Percentiles rank a stretch among this genome's conserved stretches.
phyloP scores from a whole-genome alignment of 2,888 invertebrate species.

The Tanypteryx hageni region DNA sequence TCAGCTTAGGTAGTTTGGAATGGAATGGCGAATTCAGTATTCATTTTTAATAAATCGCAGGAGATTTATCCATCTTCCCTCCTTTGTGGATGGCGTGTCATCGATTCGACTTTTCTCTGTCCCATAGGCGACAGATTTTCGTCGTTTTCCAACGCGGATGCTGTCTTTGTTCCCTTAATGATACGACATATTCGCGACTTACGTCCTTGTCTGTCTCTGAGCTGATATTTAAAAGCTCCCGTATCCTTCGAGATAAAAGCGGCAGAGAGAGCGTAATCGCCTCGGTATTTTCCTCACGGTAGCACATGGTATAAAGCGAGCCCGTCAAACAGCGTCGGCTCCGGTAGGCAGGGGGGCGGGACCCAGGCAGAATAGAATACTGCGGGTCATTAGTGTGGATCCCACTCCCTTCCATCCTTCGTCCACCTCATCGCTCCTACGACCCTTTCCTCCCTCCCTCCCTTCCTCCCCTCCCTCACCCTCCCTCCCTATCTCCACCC shows the following conservation, averaged over 20 bases:
- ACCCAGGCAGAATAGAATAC: constrained; percentile 23
- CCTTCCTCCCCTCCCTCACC: constrained; percentile 61
- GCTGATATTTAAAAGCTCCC: not conserved
- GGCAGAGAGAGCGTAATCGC: constrained; percentile 32
- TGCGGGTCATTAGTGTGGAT: constrained; percentile 56
- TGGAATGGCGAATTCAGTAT: too few species aligned
- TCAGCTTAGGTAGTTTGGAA: too few species aligned
- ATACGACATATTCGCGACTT: not conserved
- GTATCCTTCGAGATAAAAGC: constrained; percentile 12
- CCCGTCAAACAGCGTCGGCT: constrained; percentile 56
- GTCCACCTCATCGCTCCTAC: constrained; percentile 47
- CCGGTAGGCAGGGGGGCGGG: constrained; percentile 58
- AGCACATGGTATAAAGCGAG: constrained; percentile 52
- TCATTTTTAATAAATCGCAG: not conserved
- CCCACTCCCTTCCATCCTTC: constrained; percentile 66
- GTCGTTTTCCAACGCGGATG: too few species aligned
- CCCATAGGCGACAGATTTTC: not conserved
- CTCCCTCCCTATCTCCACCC: constrained; percentile 47
- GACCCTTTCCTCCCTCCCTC: constrained; percentile 18
- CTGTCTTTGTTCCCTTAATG: not conserved
- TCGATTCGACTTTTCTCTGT: not conserved
- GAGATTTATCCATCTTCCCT: not conserved
- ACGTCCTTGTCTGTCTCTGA: not conserved
- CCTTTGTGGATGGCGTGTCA: not conserved
- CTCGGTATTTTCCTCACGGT: constrained; percentile 51